A percentile compares a stretch with the other conserved stretches of the same genome.
phyloP scores from a whole-genome alignment of 2,113 vertebrate genomes.

The Dasyurus viverrinus region DNA sequence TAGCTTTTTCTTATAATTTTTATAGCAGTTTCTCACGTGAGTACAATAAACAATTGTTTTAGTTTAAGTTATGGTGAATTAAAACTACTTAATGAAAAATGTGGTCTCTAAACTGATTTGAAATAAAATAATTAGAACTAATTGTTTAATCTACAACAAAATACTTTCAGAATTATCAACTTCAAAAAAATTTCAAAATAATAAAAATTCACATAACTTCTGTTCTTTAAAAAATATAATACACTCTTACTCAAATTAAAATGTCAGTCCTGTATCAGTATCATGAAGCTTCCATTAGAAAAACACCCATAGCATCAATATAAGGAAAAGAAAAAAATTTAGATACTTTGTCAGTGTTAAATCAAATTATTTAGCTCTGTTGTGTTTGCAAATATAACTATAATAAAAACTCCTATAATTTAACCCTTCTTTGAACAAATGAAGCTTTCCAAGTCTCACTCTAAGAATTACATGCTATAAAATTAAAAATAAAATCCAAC shows the following conservation, averaged over 20 bases:
- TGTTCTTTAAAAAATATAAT: conserved; percentile 16
- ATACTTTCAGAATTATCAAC: not conserved
- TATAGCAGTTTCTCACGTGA: conserved; percentile 7
- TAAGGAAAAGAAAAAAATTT: not conserved
- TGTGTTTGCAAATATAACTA: conserved; percentile 6
- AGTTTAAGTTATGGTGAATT: conserved; percentile 8
- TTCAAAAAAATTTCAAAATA: conserved; percentile 31
- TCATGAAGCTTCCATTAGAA: not conserved
- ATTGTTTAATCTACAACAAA: conserved; percentile 12
- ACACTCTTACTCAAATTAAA: conserved; percentile 17
- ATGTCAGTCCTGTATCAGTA: conserved; percentile 10
- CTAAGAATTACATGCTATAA: not conserved
- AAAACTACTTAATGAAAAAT: conserved; percentile 15
- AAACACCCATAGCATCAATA: not conserved
- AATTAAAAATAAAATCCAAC: conserved; percentile 24
- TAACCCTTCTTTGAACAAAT: conserved; percentile 29
- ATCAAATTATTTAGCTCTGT: not conserved
- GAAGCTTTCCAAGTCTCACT: not conserved
- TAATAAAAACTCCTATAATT: conserved; percentile 24
- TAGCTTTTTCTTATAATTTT: not conserved
- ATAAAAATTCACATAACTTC: not conserved
- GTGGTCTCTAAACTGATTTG: not conserved
- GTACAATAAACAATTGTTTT: conserved; percentile 30
- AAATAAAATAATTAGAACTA: conserved; percentile 30
- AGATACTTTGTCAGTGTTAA: not conserved